A percentile compares a stretch with the other conserved stretches of the same genome.
These are phyloP conservation scores for Schizopygopsis malacanthus DNA, from an alignment of 2,797 vertebrate genomes.

Conservation along the genomic window DNA sequence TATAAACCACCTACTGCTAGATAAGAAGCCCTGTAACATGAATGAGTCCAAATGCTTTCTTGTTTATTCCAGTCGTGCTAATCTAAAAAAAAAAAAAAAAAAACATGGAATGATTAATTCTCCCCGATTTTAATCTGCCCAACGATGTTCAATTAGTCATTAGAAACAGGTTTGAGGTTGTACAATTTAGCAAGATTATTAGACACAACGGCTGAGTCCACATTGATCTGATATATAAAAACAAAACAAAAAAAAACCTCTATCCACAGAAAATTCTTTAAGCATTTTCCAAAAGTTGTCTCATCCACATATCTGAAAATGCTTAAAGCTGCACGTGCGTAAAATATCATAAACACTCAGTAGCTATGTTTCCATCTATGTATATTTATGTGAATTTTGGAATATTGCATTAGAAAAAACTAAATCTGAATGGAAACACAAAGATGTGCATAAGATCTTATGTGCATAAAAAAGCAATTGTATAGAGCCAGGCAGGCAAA, in stretches of 20 bases:
- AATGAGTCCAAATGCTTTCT: conserved; percentile 35
- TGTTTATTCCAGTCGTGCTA: conserved; percentile 16
- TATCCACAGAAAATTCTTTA: background rate
- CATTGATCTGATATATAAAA: background rate
- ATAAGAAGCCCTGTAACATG: conserved; percentile 54
- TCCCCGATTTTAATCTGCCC: conserved; percentile 39
- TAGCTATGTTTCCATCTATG: background rate
- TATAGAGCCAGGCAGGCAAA: too few species aligned
- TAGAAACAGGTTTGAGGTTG: conserved; percentile 18
- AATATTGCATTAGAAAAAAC: background rate
- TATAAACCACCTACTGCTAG: conserved; percentile 56
- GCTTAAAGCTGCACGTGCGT: background rate
- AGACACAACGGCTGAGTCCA: background rate
- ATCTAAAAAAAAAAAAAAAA: conserved; percentile 38
- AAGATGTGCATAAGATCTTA: background rate
- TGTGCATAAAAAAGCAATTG: background rate
- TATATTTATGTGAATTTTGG: background rate
- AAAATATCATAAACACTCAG: too few species aligned
- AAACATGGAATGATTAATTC: conserved; percentile 54
- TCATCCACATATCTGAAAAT: background rate
- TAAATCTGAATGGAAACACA: background rate
- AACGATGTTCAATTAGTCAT: conserved; percentile 44
- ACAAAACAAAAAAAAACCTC: too few species aligned
- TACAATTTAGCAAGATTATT: conserved; percentile 20
- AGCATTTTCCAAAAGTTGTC: background rate